Evolutionary conservation across 2,797 vertebrate species (phyloP).

Genomic region (Nyctalus aviator): DNA sequence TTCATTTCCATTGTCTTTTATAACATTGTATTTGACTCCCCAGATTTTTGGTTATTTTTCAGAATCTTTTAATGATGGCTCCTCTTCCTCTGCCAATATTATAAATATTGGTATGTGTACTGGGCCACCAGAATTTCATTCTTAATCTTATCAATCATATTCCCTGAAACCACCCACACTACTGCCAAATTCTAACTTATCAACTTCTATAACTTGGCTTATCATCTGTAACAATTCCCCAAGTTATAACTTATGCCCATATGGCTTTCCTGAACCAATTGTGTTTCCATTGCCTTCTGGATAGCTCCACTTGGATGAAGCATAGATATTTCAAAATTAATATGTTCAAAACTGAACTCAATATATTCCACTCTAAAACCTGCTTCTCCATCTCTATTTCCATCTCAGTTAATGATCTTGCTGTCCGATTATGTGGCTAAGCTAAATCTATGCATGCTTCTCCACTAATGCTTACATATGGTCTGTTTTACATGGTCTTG

Average conservation of each 20-base stretch:
- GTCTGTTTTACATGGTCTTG: background rate
- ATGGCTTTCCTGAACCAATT: background rate
- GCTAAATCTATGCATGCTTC: background rate
- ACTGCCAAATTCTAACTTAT: background rate
- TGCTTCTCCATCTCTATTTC: background rate
- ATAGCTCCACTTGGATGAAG: background rate
- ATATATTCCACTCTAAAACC: background rate
- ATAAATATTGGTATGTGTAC: no score
- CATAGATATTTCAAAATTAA: constrained; percentile 28
- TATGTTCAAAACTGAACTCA: constrained; percentile 18
- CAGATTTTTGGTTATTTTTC: background rate
- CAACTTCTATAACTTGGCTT: background rate
- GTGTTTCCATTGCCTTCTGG: background rate
- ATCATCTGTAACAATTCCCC: background rate
- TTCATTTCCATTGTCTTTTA: background rate
- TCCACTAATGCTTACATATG: background rate
- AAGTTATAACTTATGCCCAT: background rate
- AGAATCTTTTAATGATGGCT: background rate
- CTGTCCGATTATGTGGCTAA: background rate
- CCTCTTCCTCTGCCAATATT: background rate
- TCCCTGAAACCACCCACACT: background rate
- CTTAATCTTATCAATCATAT: background rate
- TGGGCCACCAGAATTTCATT: background rate
- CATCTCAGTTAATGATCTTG: background rate
- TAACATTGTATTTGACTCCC: background rate